A percentile compares a stretch with the other conserved stretches of the same genome.
Evolutionary conservation across 2,888 invertebrate genomes (phyloP).

Genomic region (Limenitis camilla): DNA sequence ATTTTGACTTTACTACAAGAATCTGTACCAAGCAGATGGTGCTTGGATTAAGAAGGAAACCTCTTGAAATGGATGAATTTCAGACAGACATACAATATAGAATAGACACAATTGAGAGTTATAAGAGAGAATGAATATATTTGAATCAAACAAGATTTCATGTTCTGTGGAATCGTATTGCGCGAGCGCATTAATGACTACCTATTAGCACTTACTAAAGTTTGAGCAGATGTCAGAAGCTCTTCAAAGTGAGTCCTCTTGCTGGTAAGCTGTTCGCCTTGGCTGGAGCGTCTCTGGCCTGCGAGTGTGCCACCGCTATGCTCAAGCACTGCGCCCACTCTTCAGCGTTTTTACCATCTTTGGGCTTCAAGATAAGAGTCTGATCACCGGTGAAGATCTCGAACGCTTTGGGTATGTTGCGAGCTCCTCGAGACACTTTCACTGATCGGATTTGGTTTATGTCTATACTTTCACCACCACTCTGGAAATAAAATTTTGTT

Average conservation of each 20-base stretch:
- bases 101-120: no score
- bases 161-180: no score
- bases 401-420: conserved; percentile 96
- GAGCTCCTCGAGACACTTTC: conserved; percentile 91
- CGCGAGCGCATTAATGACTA: background rate
- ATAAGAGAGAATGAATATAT: no score
- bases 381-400: conserved; percentile 97
- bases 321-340: conserved; percentile 97
- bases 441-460: conserved; percentile 95
- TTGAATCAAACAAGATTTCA: no score
- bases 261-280: conserved; percentile 70
- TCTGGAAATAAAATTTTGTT: conserved; percentile 65
- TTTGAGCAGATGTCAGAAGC: conserved; percentile 39
- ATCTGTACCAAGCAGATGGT: no score
- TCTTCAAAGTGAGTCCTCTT: conserved; percentile 64
- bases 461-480: conserved; percentile 90
- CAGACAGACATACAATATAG: no score
- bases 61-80: no score
- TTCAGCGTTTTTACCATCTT: conserved; percentile 94
- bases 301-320: conserved; percentile 92
- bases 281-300: conserved; percentile 75
- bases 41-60: no score
- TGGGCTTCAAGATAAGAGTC: conserved; percentile 93
- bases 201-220: background rate
- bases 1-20: no score